Percentiles rank a stretch among this genome's conserved stretches.
phyloP scores from a whole-genome alignment of 2,797 vertebrate genomes.

The Clarias laeviceps region DNA sequence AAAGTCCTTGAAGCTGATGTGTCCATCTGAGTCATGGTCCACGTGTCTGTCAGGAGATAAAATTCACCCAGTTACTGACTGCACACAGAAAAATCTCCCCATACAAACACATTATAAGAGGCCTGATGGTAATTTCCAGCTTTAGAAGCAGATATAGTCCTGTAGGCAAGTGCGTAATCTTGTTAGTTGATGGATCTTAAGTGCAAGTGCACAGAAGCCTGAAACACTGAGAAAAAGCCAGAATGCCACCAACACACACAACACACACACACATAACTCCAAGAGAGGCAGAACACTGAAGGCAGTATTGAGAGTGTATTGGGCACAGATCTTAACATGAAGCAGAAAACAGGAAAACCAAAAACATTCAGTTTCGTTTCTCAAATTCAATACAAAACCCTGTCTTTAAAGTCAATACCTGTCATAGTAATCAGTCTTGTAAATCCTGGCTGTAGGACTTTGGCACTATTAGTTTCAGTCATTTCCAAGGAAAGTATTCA shows the following conservation, averaged over 20 bases:
- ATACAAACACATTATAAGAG: background rate
- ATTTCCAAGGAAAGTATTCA: background rate
- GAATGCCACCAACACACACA: slow-evolving; percentile 18
- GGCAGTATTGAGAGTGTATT: slow-evolving; percentile 44
- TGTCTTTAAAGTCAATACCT: slow-evolving; percentile 35
- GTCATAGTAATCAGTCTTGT: slow-evolving; percentile 31
- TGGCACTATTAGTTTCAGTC: background rate
- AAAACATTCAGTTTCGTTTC: slow-evolving; percentile 33
- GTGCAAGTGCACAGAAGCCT: slow-evolving; percentile 4
- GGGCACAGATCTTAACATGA: slow-evolving; percentile 45
- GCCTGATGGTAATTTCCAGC: background rate
- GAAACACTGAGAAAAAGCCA: slow-evolving; percentile 1
- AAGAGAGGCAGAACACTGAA: slow-evolving; percentile 23
- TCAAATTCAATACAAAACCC: slow-evolving; percentile 37
- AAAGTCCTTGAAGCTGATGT: slow-evolving; percentile 81
- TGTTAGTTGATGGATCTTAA: slow-evolving; percentile 29
- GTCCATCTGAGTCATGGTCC: slow-evolving; percentile 77
- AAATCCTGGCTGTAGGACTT: background rate
- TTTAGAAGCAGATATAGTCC: background rate
- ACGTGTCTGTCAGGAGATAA: slow-evolving; percentile 66
- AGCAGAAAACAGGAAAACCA: slow-evolving; percentile 41
- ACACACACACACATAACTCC: no score
- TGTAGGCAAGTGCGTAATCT: slow-evolving; percentile 16
- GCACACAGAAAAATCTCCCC: background rate
- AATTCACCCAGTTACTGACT: slow-evolving; percentile 48